These are phyloP conservation scores for Ricordea florida DNA, from an alignment of 92 coral and sea anemone genomes.

Conservation along the genomic window DNA sequence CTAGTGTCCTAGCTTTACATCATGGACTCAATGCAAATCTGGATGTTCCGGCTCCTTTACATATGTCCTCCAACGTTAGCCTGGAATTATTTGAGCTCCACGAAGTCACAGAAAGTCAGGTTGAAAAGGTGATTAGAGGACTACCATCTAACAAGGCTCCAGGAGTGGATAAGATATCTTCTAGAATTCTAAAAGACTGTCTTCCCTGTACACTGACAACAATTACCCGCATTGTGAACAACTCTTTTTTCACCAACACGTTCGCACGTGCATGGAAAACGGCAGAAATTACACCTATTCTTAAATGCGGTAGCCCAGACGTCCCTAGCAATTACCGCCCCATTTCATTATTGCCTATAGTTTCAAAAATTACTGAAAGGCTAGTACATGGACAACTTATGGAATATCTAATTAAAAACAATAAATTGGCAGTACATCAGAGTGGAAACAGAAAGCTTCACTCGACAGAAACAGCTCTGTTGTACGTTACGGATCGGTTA, in stretches of 20 bases:
- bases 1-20: neutral
- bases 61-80: neutral
- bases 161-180: conserved; percentile 36
- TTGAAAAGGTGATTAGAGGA: conserved; percentile 7
- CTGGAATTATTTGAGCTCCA: neutral
- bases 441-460: conserved; percentile 10
- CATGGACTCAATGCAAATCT: neutral
- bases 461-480: conserved; percentile 28
- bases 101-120: conserved; percentile 13
- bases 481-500: conserved; percentile 14
- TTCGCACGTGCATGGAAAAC: conserved; percentile 44
- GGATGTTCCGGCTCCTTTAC: neutral
- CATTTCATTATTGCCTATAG: conserved; percentile 3
- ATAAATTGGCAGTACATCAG: neutral
- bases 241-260: conserved; percentile 29
- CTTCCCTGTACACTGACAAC: neutral
- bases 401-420: neutral
- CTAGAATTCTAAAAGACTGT: conserved; percentile 25
- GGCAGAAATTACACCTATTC: conserved; percentile 37
- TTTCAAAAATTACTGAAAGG: conserved; percentile 21
- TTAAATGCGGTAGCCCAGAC: conserved; percentile 19
- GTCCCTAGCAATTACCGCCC: neutral
- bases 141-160: conserved; percentile 43
- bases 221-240: conserved; percentile 25
- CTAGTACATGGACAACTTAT: conserved; percentile 11